Evolutionary conservation across 2,797 vertebrate genomes (phyloP).

Genomic region (Pantherophis vulpinus): DNA sequence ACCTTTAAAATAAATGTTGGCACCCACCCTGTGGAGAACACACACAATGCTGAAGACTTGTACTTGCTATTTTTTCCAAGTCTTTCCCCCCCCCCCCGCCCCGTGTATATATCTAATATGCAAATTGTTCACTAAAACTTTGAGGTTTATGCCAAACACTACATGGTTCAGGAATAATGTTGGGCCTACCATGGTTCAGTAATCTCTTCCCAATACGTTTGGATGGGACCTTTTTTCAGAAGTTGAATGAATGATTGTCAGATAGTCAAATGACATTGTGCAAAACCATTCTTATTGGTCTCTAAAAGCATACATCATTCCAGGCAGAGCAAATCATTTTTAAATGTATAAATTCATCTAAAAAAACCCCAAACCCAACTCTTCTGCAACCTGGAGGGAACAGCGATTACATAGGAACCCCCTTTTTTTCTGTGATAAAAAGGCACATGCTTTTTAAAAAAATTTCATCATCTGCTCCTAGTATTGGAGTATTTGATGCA

Average conservation of each 20-base stretch:
- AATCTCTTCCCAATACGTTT: background rate
- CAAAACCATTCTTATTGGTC: background rate
- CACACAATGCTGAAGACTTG: rapidly evolving
- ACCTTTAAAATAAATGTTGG: background rate
- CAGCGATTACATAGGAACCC: background rate
- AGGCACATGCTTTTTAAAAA: background rate
- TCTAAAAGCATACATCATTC: background rate
- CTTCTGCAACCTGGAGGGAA: background rate
- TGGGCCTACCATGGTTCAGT: constrained; percentile 26
- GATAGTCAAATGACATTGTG: background rate
- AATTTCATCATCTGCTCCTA: background rate
- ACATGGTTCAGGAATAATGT: background rate
- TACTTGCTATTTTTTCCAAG: background rate
- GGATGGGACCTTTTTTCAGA: constrained; percentile 7
- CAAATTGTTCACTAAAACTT: background rate
- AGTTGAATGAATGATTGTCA: constrained; percentile 27
- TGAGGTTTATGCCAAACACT: background rate
- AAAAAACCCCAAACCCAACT: background rate
- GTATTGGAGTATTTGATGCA: background rate
- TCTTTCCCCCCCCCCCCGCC: background rate
- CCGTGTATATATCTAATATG: background rate
- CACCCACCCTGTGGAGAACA: background rate
- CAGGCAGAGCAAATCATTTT: background rate
- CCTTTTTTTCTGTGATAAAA: background rate
- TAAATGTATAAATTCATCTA: rapidly evolving